These are phyloP conservation scores for Oreamnos americanus DNA, from an alignment of 2,113 vertebrate genomes.

Conservation along the genomic window DNA sequence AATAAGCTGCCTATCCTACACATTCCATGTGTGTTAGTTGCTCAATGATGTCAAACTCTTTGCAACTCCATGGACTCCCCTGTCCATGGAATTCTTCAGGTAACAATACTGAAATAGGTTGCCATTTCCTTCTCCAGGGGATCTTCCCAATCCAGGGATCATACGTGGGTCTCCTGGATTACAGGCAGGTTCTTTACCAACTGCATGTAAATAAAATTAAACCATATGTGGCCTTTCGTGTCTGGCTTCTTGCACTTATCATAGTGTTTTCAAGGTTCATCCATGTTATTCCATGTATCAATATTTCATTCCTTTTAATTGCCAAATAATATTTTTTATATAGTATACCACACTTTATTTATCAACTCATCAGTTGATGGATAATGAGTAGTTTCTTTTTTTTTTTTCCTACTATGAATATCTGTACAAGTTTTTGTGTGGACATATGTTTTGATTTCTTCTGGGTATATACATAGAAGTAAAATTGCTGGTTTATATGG, in stretches of 20 bases:
- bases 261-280: neutral
- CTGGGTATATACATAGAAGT: neutral
- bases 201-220: neutral
- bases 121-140: neutral
- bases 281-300: neutral
- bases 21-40: neutral
- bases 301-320: conserved; percentile 11
- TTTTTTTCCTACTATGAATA: neutral
- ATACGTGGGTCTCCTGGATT: neutral
- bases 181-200: neutral
- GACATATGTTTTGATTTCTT: conserved; percentile 2
- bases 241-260: neutral
- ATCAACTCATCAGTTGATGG: neutral
- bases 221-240: neutral
- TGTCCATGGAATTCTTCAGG: neutral
- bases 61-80: neutral
- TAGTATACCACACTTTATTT: neutral
- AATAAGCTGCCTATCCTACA: neutral
- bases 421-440: neutral
- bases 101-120: neutral
- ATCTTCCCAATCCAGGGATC: neutral
- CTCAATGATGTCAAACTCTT: neutral
- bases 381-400: neutral
- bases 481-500: neutral
- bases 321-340: neutral